Percentiles rank a stretch among this genome's conserved stretches.
Evolutionary conservation across 1,140 invertebrate species (phyloP).

Genomic region (Bicyclus anynana): DNA sequence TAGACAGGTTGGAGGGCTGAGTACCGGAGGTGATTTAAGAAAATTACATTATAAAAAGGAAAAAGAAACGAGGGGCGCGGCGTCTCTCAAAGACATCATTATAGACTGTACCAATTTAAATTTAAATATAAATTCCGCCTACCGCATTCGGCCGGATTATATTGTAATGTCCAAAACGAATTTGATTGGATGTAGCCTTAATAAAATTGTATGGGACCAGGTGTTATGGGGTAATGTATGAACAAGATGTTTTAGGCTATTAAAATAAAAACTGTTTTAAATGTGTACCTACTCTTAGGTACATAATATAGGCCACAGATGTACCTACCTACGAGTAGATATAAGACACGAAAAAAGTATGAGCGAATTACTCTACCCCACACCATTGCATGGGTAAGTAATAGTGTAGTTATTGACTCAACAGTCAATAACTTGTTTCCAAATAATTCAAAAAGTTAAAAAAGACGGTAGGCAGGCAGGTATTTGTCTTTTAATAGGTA

Average conservation of each 20-base stretch:
- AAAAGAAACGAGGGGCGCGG: conserved; percentile 52
- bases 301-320: neutral
- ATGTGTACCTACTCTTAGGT: too few relatives aligned
- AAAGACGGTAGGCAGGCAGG: too few relatives aligned
- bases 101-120: conserved; percentile 74
- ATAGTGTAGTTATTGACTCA: too few relatives aligned
- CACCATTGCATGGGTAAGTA: too few relatives aligned
- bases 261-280: conserved; percentile 10
- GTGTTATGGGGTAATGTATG: conserved; percentile 1
- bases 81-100: conserved; percentile 63
- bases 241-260: neutral
- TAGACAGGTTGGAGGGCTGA: conserved; percentile 40
- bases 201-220: conserved; percentile 10
- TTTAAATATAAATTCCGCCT: conserved; percentile 52
- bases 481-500: too few relatives aligned
- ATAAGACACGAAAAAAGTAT: too few relatives aligned
- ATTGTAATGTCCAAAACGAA: conserved; percentile 33
- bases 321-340: neutral
- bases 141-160: conserved; percentile 31
- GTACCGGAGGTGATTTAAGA: conserved; percentile 64
- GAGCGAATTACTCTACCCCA: too few relatives aligned
- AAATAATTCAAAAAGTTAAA: too few relatives aligned
- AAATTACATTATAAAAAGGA: conserved; percentile 74
- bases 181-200: conserved; percentile 10
- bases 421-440: too few relatives aligned